Percentiles rank a stretch among this genome's conserved stretches.
Evolutionary conservation across 1,140 invertebrate species (phyloP).

Genomic region (Pogonus chalceus): DNA sequence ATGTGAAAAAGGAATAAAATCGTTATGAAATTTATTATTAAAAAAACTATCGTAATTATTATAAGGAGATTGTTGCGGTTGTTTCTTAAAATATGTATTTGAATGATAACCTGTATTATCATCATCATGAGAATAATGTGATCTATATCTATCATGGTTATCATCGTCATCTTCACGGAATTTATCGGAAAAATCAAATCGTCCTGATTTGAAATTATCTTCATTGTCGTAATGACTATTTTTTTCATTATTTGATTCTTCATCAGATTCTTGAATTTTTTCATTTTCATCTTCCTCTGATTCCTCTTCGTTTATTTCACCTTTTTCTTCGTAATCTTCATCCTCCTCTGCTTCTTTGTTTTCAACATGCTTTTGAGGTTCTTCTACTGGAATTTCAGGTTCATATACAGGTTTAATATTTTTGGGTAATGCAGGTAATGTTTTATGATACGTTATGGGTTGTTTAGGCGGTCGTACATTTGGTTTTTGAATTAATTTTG

Average conservation of each 20-base stretch:
- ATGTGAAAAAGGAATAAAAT: no score
- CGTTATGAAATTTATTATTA: no score
- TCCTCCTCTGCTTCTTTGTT: slow-evolving; percentile 13
- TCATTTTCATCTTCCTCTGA: slow-evolving; percentile 11
- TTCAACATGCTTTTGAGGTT: slow-evolving; percentile 8
- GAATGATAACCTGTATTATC: not conserved
- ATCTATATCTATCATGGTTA: slow-evolving; percentile 12
- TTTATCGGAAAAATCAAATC: not conserved
- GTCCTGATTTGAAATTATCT: not conserved
- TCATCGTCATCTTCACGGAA: slow-evolving; percentile 13
- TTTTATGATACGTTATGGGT: not conserved
- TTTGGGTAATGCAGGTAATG: not conserved
- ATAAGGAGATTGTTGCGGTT: no score
- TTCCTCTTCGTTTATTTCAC: slow-evolving; percentile 8
- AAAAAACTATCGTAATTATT: no score
- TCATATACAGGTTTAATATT: not conserved
- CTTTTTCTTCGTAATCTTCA: not conserved
- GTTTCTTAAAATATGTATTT: no score
- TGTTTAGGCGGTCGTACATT: not conserved
- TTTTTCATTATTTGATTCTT: slow-evolving; percentile 8
- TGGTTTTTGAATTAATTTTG: not conserved
- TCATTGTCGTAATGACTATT: slow-evolving; percentile 13
- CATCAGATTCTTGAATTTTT: not conserved
- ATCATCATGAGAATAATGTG: not conserved
- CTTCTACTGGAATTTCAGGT: not conserved